Evolutionary conservation across 2,797 vertebrate genomes (phyloP), one percentile per base, ranked within the genome.

Genomic region (Knipowitschia caucasica): DNA sequence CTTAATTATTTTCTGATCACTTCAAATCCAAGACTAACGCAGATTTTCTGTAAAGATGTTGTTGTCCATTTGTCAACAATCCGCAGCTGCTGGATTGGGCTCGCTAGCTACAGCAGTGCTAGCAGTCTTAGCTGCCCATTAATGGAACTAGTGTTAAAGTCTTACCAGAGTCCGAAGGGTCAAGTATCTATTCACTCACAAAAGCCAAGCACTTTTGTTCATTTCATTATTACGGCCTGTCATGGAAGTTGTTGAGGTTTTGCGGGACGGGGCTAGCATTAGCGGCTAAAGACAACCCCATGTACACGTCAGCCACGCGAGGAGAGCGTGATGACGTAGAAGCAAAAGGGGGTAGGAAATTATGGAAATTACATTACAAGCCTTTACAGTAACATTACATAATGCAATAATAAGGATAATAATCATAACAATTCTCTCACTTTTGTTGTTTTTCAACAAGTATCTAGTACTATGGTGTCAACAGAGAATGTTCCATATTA

Each of bases 261-360:
- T 8, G 35, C 26, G 14, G 53, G 2, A 5, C 43, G 12, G 14
- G 15, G 44, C n/a, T 62, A 40, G 14, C 11, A 47, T 17, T 62
- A 40, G 14, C 11, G 18, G 26, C 58, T 67, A 56, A 42, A 21
- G 11, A 34, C 81, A 86, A 83, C 78, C 75, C 47, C 59, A 64
- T 64, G 20, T 80, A 89, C 88, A 89, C 89, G 86, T 90, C 87
- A 86, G 86, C 89, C 81, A 7, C 69, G 49, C 18, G 27, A 1
- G 14, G 11, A 7, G 20, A 36, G 29, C 80, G 77, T 64, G 9
- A 15, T 56, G 38, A 64, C 71, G 74, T 60, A 51, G 54, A 29
- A 26, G 4, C 15, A 30, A 17, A 11, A 1, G 3, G 15, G n/a
- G 1, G 26, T 23, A 23, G n/a, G n/a, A n/a, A n/a, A n/a, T n/a